Evolutionary conservation across 2,113 vertebrate genomes (phyloP).

Genomic region (Cathartes aura): DNA sequence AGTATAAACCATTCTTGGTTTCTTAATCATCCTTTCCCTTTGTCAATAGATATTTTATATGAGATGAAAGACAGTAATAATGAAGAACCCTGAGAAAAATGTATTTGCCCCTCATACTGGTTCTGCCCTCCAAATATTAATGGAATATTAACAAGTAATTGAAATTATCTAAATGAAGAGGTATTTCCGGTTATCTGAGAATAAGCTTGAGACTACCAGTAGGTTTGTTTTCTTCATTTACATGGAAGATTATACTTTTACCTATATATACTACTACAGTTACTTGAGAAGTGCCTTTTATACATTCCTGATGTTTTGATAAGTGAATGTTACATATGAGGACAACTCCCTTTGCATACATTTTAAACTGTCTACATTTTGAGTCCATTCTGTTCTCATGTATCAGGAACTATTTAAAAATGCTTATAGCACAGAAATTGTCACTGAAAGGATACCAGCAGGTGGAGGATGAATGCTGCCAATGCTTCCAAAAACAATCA

Average conservation of each 20-base stretch:
- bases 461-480: background rate
- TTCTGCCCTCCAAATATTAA: background rate
- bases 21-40: background rate
- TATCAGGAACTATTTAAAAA: background rate
- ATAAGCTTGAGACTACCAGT: background rate
- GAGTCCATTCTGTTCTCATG: background rate
- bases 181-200: background rate
- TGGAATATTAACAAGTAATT: background rate
- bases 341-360: background rate
- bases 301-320: background rate
- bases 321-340: background rate
- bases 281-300: background rate
- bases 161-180: constrained; percentile 1
- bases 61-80: background rate
- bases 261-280: background rate
- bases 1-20: background rate
- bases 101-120: background rate
- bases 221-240: background rate
- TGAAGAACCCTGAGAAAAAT: background rate
- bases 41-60: background rate
- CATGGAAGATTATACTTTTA: background rate
- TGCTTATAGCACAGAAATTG: background rate
- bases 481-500: background rate
- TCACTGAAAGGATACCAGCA: background rate
- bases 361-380: background rate